Conservation (phyloP, 1,140 invertebrate genomes). For the Hypsibius dujardini region DNA sequence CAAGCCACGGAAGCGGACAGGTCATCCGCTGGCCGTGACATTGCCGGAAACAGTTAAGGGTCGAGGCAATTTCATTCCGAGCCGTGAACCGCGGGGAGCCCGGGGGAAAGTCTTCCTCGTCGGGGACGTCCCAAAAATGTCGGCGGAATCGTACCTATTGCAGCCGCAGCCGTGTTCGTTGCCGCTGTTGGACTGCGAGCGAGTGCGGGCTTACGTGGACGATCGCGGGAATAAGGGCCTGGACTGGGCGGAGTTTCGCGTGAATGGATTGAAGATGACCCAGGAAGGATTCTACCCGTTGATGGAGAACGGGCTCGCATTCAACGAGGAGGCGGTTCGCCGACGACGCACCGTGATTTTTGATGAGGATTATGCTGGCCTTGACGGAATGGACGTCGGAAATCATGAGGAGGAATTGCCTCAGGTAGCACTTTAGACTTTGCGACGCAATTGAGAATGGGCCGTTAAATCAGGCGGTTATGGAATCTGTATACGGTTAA, state of each 20-base stretch:
- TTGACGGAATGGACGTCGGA: too few species aligned
- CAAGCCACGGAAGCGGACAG: not conserved
- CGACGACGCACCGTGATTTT: too few species aligned
- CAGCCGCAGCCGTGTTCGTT: not conserved
- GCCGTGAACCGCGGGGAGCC: not conserved
- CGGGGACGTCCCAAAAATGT: not conserved
- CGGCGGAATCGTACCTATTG: not conserved
- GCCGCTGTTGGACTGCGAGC: conserved; percentile 1
- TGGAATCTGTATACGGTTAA: too few species aligned
- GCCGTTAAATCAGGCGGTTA: too few species aligned
- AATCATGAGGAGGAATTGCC: too few species aligned
- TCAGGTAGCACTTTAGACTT: too few species aligned
- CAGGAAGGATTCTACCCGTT: conserved; percentile 7
- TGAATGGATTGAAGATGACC: not conserved
- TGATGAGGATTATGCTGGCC: too few species aligned
- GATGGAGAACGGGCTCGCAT: not conserved
- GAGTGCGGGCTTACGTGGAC: not conserved
- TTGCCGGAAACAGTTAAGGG: not conserved
- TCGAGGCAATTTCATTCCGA: not conserved
- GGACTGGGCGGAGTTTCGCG: conserved; percentile 2
- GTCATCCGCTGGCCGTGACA: conserved; percentile 1
- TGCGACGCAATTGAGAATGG: too few species aligned
- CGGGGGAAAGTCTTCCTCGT: not conserved
- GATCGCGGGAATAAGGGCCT: not conserved
- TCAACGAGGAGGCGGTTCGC: too few species aligned